Evolutionary conservation across 2,888 invertebrate species (phyloP), one percentile per base, ranked within the genome.

Genomic region (Cataglyphis cursor): DNA sequence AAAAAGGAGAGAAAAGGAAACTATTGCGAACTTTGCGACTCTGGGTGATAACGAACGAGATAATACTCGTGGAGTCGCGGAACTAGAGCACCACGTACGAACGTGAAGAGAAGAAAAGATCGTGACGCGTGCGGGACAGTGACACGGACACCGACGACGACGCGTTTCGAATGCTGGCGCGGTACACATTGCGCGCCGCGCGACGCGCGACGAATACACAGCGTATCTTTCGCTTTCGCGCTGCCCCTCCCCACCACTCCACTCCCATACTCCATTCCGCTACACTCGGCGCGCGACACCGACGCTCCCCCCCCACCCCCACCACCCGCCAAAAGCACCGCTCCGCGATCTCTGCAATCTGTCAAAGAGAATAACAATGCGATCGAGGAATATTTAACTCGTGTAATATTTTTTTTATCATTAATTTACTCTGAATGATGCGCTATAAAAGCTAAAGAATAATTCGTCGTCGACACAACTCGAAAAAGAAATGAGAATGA

Each of bases 111-210:
- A 61, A 38, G 12, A 2, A 12, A 8, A 54, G 35, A 54, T 68
- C 28, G 68, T 68, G n/a, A 18, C 28, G 24, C 28, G 41, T 28
- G 38, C 65, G 68, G 12, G 31, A 82, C 83, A 81, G 80, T 89
- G 85, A 81, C 87, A 90, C 83, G 0, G 31, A 31, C 31, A 35
- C 31, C 31, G 31, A 35, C 31, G 31, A 35, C 91, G 93, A 93
- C 86, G 90, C 92, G 93, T 91, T 92, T 90, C 90, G 92, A 90
- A 91, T 92, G 94, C 92, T 91, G 91, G 93, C 94, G 94, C 93
- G 93, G 91, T 89, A 92, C 92, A 92, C 94, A 94, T 94, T 94
- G 94, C 93, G 93, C 92, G 92, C 85, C 89, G 89, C 86, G 92
- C 86, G 89, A 89, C 89, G 88, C 86, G 92, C 86, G 89, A 89